phyloP scores from a whole-genome alignment of 2,113 vertebrate genomes.

The Nasalis larvatus region DNA sequence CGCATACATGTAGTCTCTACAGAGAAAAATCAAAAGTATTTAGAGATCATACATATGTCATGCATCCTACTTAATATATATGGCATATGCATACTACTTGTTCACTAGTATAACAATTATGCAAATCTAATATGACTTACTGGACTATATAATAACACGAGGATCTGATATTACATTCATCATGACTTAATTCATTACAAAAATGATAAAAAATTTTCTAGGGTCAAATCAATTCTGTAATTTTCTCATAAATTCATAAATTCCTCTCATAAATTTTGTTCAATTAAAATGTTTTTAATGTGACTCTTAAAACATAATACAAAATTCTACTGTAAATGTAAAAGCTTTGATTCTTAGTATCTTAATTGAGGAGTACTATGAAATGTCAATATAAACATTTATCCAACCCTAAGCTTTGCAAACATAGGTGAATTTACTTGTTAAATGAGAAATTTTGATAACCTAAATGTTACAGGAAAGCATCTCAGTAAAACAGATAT shows the following conservation, averaged over 20 bases:
- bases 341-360: not conserved
- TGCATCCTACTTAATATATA: not conserved
- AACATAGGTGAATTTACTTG: slow-evolving; percentile 38
- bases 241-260: slow-evolving; percentile 1
- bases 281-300: not conserved
- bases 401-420: not conserved
- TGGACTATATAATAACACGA: not conserved
- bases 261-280: not conserved
- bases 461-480: not conserved
- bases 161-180: not conserved
- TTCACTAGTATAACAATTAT: not conserved
- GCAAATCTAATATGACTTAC: not conserved
- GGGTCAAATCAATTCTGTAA: not conserved
- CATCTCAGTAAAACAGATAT: not conserved
- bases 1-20: not conserved
- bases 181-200: not conserved
- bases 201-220: not conserved
- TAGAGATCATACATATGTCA: not conserved
- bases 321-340: not conserved
- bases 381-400: slow-evolving; percentile 9
- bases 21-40: not conserved
- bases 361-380: not conserved
- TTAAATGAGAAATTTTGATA: slow-evolving; percentile 8
- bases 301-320: not conserved
- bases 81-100: not conserved